Conservation (phyloP, 2,888 invertebrate genomes). For the Leptopterna dolabrata region DNA sequence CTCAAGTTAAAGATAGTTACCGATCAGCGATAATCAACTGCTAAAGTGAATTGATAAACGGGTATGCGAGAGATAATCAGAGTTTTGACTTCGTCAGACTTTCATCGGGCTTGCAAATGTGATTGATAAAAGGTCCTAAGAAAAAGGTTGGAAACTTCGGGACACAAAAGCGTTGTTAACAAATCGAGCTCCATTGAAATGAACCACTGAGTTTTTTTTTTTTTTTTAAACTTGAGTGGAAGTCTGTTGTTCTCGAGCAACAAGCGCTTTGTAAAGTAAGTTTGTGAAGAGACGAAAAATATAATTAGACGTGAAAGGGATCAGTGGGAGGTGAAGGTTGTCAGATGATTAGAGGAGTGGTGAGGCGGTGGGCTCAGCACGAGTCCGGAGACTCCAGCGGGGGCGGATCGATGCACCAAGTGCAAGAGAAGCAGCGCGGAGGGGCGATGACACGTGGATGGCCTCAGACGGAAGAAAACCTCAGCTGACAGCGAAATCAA, state of each 20-base stretch:
- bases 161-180: too few species aligned
- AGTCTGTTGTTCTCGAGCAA: background rate
- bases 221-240: too few species aligned
- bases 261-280: background rate
- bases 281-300: background rate
- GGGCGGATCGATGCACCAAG: conserved; percentile 37
- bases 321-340: background rate
- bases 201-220: too few species aligned
- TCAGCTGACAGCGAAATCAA: conserved; percentile 45
- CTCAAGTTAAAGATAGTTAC: too few species aligned
- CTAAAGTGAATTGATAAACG: too few species aligned
- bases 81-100: too few species aligned
- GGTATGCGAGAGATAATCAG: too few species aligned
- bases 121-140: too few species aligned
- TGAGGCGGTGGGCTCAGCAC: background rate
- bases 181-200: too few species aligned
- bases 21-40: too few species aligned
- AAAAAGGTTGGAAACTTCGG: too few species aligned
- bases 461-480: conserved; percentile 48
- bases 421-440: conserved; percentile 14
- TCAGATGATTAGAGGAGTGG: background rate
- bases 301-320: background rate
- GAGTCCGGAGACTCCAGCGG: conserved; percentile 6
- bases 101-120: too few species aligned
- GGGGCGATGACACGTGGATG: conserved; percentile 53